Percentiles rank a stretch among this genome's conserved stretches.
Conservation (phyloP, 2,797 vertebrate species). For the Hephaestus fuliginosus region DNA sequence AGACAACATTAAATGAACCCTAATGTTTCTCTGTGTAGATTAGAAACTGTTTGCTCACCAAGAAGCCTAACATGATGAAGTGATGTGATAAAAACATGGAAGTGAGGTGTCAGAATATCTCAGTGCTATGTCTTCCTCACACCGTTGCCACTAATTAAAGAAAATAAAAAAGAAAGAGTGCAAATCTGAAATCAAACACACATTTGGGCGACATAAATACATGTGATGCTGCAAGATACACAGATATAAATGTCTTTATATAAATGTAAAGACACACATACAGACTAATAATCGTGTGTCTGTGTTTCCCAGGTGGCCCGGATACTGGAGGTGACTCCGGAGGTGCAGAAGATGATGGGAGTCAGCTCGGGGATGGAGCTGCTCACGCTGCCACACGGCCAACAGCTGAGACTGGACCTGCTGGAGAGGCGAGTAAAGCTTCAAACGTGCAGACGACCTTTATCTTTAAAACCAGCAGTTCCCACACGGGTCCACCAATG, state of each 20-base stretch:
- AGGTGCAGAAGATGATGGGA: slow-evolving; percentile 93
- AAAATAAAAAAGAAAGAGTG: not conserved
- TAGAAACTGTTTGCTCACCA: not conserved
- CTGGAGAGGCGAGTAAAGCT: slow-evolving; percentile 89
- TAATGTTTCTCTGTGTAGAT: not conserved
- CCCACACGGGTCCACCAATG: too few species aligned
- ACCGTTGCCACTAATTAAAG: not conserved
- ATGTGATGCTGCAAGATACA: not conserved
- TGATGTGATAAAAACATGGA: too few species aligned
- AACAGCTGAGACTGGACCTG: slow-evolving; percentile 93
- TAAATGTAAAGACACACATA: not conserved
- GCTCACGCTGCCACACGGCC: slow-evolving; percentile 95
- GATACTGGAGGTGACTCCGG: slow-evolving; percentile 90
- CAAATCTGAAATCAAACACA: not conserved
- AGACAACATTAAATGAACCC: not conserved
- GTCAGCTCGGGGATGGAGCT: slow-evolving; percentile 95
- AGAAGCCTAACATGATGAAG: not conserved
- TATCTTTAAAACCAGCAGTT: too few species aligned
- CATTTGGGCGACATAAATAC: too few species aligned
- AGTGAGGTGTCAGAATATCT: too few species aligned
- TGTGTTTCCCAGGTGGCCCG: slow-evolving; percentile 88
- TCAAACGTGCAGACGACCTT: not conserved
- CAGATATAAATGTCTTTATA: not conserved
- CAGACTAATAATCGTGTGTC: not conserved
- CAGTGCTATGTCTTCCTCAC: not conserved